Base-by-base conservation (phyloP, 1,140 invertebrate genomes). In the Mercenaria mercenaria region DNA sequence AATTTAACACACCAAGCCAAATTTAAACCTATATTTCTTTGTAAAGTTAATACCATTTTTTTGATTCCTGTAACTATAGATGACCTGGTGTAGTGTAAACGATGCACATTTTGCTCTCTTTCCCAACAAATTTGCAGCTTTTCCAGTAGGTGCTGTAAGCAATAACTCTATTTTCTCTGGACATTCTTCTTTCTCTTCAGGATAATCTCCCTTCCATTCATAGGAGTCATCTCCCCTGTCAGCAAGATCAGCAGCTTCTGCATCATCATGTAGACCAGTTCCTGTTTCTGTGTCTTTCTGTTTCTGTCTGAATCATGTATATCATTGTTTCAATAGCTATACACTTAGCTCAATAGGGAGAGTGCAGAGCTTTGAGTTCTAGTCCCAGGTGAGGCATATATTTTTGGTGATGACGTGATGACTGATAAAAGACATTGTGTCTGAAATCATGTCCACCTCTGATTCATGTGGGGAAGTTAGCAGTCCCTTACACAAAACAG, bases 81-180 rank as follows among this genome's bases (percentile, higher is more conserved):
- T 93, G 37, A 95, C 93, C 64, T 93, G 93, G 82, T 95, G 95
- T 10, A 95, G 88, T 0, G 95, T 95, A 52, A 83, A 94, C 11
- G 93, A 94, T 13, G 82, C 79, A 64, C 92, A 86, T 0, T 79
- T 74, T 13, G 94, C 93, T 80, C 94, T 90, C 69, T 91, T 90
- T 11, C 94, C 94, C 11, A 95, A 89, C 32, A 95, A 79, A 81
- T 94, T 95, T 18, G 95, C 95, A 47, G 94, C 94, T 90, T 95
- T 95, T 10, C 95, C 95, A 26, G 93, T 95, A 2, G 95, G 95
- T 6, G 95, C 95, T 13, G 94, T 93, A 34, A 95, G 72, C 34
- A 95, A 84, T 34, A 93, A 86, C 64, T 90, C 50, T 34, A 86
- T 72, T 41, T 52, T 88, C 18, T 83, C 32, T 47, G 79, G 88